Base-by-base conservation (phyloP, 2,113 vertebrate genomes). In the Campylomormyrus numenius region DNA sequence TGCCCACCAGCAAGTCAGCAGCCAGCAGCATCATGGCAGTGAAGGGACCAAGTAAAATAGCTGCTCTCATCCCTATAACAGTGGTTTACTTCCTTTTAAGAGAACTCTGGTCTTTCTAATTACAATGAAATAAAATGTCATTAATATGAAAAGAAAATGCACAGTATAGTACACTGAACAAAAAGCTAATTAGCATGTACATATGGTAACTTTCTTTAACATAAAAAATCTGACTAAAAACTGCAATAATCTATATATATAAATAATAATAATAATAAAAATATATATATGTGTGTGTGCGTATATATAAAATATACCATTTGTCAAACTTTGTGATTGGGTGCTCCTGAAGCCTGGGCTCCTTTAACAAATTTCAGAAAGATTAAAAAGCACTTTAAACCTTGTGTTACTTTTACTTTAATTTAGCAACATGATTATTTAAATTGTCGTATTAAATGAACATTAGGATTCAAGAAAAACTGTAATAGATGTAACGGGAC, bases 31-130 rank as follows among this genome's bases (percentile, higher is more conserved):
- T 46, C 46, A 74, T 19, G 13, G 27, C 45, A 50, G 62, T 27
- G 62, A 90, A 31, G 48, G 84, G 70, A 88, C 88, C 88, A 27
- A 62, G 13, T 27, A 77, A 91, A 88, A 48, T 90, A 7, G 21
- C 89, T 39, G 88, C 49, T 88, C 27, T 91, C 19, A 83, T 91
- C 17, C 70, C 70, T 49, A 24, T 90, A 19, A 70, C 52, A 24
- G 46, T 85, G 10, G 66, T 62, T 19, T 85, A 56, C 7, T 85
- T 62, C 27, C n/a, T 91, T 50, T 89, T 87, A 15, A 89, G 19
- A 50, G 87, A 88, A 49, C 21, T 80, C 4, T 77, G 31, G 70
- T 35, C 31, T 39, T 39, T 35, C 13, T 39, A 42, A 80, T 39
- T 39, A 19, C 13, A 39, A 19, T 80, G 35, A 85, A 46, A 27